phyloP scores from a whole-genome alignment of 2,888 invertebrate species.

The Lithophane socia region DNA sequence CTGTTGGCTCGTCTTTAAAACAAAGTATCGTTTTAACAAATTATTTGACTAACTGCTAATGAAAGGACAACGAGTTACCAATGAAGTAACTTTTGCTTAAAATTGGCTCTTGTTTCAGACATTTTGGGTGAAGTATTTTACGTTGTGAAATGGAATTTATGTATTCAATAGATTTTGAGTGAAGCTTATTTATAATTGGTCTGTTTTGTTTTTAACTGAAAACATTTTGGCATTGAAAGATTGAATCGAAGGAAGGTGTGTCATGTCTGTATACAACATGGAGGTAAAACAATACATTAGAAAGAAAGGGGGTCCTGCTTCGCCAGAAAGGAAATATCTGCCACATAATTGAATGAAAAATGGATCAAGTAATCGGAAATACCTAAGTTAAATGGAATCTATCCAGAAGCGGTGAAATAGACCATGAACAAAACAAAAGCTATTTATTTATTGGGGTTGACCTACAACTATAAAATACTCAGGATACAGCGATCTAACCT shows the following conservation, averaged over 20 bases:
- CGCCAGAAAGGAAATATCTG: not conserved
- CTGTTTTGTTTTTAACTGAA: not conserved
- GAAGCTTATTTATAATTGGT: not conserved
- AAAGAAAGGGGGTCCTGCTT: too few relatives aligned
- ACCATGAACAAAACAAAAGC: too few relatives aligned
- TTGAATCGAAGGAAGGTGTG: not conserved
- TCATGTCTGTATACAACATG: not conserved
- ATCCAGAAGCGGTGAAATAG: not conserved
- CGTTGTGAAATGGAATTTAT: not conserved
- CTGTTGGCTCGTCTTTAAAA: conserved; percentile 1
- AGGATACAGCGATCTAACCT: not conserved
- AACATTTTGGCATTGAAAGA: not conserved
- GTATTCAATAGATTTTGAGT: conserved; percentile 11
- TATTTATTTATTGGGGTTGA: not conserved
- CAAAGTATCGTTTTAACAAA: conserved; percentile 30
- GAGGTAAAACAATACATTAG: not conserved
- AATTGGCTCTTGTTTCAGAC: conserved; percentile 20
- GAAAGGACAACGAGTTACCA: conserved; percentile 25
- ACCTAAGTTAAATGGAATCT: not conserved
- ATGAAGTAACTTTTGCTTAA: conserved; percentile 16
- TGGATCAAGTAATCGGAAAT: not conserved
- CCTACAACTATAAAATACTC: not conserved
- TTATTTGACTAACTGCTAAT: conserved; percentile 42
- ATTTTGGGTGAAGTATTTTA: not conserved
- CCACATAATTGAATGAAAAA: too few relatives aligned